phyloP scores from a whole-genome alignment of 2,888 invertebrate genomes.

The Hetaerina titia region DNA sequence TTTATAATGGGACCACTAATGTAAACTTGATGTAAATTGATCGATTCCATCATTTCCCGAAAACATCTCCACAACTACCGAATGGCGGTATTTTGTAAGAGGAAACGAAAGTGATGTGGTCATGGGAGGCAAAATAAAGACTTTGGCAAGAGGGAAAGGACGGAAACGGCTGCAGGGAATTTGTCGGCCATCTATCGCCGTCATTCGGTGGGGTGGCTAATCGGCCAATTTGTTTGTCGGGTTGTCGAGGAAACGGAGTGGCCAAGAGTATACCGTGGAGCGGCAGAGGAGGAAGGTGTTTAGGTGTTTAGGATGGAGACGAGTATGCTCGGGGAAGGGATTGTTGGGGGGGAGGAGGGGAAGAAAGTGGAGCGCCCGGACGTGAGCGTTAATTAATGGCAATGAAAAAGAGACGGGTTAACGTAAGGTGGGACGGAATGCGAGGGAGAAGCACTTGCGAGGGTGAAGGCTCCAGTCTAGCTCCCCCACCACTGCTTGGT shows the following conservation, averaged over 20 bases:
- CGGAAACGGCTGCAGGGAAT: not conserved
- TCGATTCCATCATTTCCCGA: no score
- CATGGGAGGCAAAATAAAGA: not conserved
- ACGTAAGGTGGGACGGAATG: not conserved
- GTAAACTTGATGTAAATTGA: no score
- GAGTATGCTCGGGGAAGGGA: not conserved
- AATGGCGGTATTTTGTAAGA: not conserved
- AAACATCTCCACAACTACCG: no score
- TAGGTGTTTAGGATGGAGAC: not conserved
- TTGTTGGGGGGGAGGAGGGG: not conserved
- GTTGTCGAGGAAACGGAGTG: not conserved
- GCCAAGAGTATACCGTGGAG: not conserved
- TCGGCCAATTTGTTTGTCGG: not conserved
- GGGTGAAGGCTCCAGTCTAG: not conserved
- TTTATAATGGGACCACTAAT: no score
- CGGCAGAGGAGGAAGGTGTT: not conserved
- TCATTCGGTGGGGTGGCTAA: not conserved
- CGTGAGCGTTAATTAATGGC: conserved; percentile 51
- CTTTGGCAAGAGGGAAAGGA: not conserved
- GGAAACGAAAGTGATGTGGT: no score
- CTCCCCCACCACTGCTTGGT: not conserved
- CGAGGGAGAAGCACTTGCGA: not conserved
- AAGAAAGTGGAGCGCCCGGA: not conserved
- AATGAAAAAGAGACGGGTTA: not conserved
- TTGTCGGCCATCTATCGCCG: not conserved